Conservation (phyloP, 2,797 vertebrate species). For the Zenarchopterus dispar region DNA sequence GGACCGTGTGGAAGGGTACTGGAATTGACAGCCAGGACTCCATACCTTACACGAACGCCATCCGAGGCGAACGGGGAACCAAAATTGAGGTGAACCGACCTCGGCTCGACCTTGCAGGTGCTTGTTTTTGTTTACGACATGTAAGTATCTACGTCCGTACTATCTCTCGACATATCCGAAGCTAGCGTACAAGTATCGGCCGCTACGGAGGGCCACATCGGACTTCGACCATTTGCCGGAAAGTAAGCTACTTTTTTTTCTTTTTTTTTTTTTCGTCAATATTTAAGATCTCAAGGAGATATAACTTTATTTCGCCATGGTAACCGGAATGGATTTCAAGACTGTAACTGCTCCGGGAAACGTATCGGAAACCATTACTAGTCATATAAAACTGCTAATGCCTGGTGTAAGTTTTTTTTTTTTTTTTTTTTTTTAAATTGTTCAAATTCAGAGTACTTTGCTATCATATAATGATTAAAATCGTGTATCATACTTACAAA, state of each 20-base stretch:
- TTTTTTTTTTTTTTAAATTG: too few relatives aligned
- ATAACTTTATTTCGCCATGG: not conserved
- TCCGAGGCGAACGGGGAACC: constrained; percentile 16
- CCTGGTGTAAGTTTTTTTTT: not conserved
- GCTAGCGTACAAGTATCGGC: constrained; percentile 67
- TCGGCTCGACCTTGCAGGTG: constrained; percentile 54
- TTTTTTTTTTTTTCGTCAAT: constrained; percentile 23
- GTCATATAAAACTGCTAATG: not conserved
- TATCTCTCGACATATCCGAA: constrained; percentile 67
- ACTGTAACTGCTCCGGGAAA: too few relatives aligned
- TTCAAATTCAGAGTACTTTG: too few relatives aligned
- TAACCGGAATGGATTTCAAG: constrained; percentile 3
- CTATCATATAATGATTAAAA: too few relatives aligned
- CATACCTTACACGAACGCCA: constrained; percentile 14
- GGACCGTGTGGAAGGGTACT: constrained; percentile 30
- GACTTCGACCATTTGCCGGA: constrained; percentile 56
- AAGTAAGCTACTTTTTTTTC: constrained; percentile 51
- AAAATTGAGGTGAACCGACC: constrained; percentile 30
- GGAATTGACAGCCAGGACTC: constrained; percentile 21
- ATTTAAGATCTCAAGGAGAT: not conserved
- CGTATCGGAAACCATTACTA: too few relatives aligned
- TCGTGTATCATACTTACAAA: too few relatives aligned
- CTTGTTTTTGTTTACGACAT: constrained; percentile 66
- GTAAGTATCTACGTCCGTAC: constrained; percentile 72
- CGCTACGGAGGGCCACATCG: constrained; percentile 76